These are phyloP conservation scores for Timandra comae DNA, from an alignment of 2,888 invertebrate genomes.

Conservation along the genomic window DNA sequence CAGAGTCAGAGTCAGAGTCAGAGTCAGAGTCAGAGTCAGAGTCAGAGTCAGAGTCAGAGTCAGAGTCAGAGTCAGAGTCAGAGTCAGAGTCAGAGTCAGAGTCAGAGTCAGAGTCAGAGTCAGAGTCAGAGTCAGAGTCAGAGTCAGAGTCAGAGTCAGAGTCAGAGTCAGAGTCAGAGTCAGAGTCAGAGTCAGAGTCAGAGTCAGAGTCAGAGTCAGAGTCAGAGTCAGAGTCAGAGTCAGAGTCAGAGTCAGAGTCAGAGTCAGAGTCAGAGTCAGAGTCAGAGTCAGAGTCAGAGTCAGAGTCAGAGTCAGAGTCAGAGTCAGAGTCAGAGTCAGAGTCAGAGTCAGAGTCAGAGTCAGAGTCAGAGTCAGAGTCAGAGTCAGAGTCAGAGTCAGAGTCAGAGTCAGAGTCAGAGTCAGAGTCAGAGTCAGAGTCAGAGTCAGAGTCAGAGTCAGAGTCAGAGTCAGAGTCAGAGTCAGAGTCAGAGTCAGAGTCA, in stretches of 20 bases:
- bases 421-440: too few species aligned
- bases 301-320: neutral
- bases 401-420: too few species aligned
- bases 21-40: neutral
- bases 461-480: too few species aligned
- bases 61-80: neutral
- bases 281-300: neutral
- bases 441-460: too few species aligned
- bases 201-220: neutral
- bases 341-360: neutral
- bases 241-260: neutral
- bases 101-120: neutral
- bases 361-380: neutral
- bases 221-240: neutral
- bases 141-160: neutral
- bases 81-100: neutral
- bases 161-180: neutral
- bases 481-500: too few species aligned
- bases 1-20: constrained; percentile 1
- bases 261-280: neutral
- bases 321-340: neutral
- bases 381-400: neutral
- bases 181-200: neutral
- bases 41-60: neutral
- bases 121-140: neutral